These are phyloP conservation scores for Aegotheles bennettii DNA, from an alignment of 2,113 vertebrate genomes.

Conservation along the genomic window DNA sequence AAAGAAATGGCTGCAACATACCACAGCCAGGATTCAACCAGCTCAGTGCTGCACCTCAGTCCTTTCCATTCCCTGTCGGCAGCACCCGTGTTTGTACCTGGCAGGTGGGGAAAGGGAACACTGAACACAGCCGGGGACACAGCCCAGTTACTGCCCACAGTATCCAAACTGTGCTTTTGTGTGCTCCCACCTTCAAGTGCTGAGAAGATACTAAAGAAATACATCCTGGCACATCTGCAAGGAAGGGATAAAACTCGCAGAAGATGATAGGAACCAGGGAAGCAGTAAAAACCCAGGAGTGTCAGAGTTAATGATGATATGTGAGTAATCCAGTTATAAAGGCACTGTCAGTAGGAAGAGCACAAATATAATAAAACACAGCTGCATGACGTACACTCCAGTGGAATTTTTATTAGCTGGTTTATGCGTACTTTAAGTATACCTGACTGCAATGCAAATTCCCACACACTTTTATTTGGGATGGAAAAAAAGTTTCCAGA, in stretches of 20 bases:
- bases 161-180: not conserved
- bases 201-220: not conserved
- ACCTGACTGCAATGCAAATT: conserved; percentile 59
- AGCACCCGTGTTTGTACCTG: not conserved
- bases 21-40: too few relatives aligned
- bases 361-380: conserved; percentile 41
- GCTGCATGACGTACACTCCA: conserved; percentile 14
- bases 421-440: conserved; percentile 10
- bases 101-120: not conserved
- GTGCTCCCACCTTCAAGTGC: not conserved
- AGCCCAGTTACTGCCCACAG: not conserved
- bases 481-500: not conserved
- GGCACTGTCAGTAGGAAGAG: conserved; percentile 57
- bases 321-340: conserved; percentile 39
- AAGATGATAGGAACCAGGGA: not conserved
- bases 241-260: not conserved
- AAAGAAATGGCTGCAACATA: too few relatives aligned
- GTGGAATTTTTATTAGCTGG: conserved; percentile 65
- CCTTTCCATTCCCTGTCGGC: fast-evolving
- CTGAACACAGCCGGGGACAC: fast-evolving
- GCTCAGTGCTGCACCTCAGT: not conserved
- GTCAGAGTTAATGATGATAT: conserved; percentile 50
- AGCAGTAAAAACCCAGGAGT: conserved; percentile 46
- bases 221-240: not conserved
- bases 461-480: conserved; percentile 4